A percentile compares a stretch with the other conserved stretches of the same genome.
These are phyloP conservation scores for Drosophila quinaria DNA, from an alignment of 2,888 invertebrate genomes.

Conservation along the genomic window DNA sequence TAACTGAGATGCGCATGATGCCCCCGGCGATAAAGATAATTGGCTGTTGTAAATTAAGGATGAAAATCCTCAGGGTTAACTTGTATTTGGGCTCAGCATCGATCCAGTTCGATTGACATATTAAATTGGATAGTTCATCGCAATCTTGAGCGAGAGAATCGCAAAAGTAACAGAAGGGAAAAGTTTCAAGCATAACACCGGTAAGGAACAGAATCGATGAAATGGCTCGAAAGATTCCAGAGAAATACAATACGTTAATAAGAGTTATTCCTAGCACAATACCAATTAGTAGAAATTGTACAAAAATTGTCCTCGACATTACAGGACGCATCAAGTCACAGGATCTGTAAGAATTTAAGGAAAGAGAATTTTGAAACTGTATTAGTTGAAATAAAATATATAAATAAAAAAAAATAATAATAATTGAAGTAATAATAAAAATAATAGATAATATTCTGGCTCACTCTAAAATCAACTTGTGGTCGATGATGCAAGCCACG, in stretches of 20 bases:
- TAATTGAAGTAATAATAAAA: too few species aligned
- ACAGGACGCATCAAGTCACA: slow-evolving; percentile 33
- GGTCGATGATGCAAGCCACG: slow-evolving; percentile 49
- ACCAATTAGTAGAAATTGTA: slow-evolving; percentile 24
- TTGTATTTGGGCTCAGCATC: slow-evolving; percentile 36
- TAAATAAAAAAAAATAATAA: too few species aligned
- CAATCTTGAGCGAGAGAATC: slow-evolving; percentile 52
- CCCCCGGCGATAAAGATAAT: slow-evolving; percentile 42
- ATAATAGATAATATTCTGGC: not conserved
- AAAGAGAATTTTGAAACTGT: not conserved
- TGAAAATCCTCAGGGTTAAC: slow-evolving; percentile 30
- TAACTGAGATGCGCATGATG: slow-evolving; percentile 41
- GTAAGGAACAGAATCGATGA: slow-evolving; percentile 49
- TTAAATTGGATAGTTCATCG: slow-evolving; percentile 29
- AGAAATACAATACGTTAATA: slow-evolving; percentile 20
- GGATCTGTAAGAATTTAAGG: slow-evolving; percentile 20
- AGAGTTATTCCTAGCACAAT: slow-evolving; percentile 18
- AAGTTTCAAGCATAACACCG: slow-evolving; percentile 47
- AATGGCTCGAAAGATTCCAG: slow-evolving; percentile 23
- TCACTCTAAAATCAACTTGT: slow-evolving; percentile 56
- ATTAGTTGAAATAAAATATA: too few species aligned
- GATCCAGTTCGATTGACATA: slow-evolving; percentile 40
- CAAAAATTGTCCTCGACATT: slow-evolving; percentile 21
- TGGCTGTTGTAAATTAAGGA: slow-evolving; percentile 35
- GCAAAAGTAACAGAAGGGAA: slow-evolving; percentile 70